Conservation (phyloP, 2,113 vertebrate species). For the Bungarus multicinctus region DNA sequence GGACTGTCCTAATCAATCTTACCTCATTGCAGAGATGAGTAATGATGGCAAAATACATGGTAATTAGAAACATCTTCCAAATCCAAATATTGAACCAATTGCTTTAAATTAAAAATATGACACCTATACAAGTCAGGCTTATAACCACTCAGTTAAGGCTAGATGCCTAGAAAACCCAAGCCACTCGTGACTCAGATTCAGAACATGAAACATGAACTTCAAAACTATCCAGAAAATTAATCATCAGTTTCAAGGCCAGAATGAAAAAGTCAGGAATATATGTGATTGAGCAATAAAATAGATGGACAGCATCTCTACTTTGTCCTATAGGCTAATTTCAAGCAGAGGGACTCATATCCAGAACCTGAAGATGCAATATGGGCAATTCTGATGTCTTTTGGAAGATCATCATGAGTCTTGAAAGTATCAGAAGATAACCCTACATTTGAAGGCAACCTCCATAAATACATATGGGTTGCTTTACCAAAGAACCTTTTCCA, state of each 20-base stretch:
- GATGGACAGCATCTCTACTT: background rate
- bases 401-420: background rate
- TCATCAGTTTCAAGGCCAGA: background rate
- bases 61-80: background rate
- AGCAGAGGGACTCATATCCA: background rate
- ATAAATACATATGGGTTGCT: background rate
- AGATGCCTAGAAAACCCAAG: background rate
- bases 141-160: background rate
- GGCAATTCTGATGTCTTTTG: background rate
- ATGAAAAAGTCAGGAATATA: background rate
- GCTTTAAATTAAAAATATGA: background rate
- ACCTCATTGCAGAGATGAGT: background rate
- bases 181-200: background rate
- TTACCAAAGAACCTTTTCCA: background rate
- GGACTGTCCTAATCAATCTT: background rate
- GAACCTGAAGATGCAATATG: background rate
- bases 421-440: background rate
- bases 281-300: background rate
- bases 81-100: background rate
- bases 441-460: background rate
- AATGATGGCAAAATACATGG: background rate
- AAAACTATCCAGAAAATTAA: background rate
- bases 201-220: background rate
- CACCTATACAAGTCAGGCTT: background rate
- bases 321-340: background rate